phyloP scores from a whole-genome alignment of 2,113 vertebrate genomes.

The Triplophysa siluroides region DNA sequence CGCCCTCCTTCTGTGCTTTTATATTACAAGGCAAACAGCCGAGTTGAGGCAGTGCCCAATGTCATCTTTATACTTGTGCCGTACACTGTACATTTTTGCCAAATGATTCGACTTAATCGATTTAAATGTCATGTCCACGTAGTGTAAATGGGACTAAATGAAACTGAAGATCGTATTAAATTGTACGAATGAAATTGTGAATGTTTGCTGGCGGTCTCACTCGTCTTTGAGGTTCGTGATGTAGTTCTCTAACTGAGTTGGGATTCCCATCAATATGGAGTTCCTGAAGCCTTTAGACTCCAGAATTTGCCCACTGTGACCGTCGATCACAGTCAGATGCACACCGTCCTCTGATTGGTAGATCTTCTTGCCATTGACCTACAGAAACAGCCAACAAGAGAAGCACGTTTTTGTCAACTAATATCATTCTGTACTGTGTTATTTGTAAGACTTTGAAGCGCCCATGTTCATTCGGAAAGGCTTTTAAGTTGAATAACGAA shows the following conservation, averaged over 20 bases:
- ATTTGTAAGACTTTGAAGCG: too few relatives aligned
- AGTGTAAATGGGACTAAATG: neutral
- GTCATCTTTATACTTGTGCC: too few relatives aligned
- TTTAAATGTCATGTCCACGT: neutral
- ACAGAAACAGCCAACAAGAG: constrained; percentile 43
- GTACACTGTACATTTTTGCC: too few relatives aligned
- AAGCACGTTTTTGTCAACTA: neutral
- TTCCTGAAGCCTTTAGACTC: constrained; percentile 80
- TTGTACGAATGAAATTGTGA: neutral
- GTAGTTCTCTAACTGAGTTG: constrained; percentile 86
- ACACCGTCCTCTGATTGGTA: constrained; percentile 86
- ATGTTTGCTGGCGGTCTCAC: constrained; percentile 68
- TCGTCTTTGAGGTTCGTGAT: constrained; percentile 80
- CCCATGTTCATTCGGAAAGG: too few relatives aligned
- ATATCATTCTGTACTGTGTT: too few relatives aligned
- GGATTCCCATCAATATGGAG: constrained; percentile 84
- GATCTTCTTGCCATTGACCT: constrained; percentile 85
- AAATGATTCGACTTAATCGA: too few relatives aligned
- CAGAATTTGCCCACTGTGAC: constrained; percentile 80
- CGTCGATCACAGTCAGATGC: constrained; percentile 85
- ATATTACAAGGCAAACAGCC: neutral
- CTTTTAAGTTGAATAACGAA: neutral
- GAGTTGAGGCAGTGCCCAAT: too few relatives aligned
- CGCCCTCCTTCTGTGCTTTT: neutral
- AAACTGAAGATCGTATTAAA: too few relatives aligned